Evolutionary conservation across 2,797 vertebrate species (phyloP).

Genomic region (Knipowitschia caucasica): DNA sequence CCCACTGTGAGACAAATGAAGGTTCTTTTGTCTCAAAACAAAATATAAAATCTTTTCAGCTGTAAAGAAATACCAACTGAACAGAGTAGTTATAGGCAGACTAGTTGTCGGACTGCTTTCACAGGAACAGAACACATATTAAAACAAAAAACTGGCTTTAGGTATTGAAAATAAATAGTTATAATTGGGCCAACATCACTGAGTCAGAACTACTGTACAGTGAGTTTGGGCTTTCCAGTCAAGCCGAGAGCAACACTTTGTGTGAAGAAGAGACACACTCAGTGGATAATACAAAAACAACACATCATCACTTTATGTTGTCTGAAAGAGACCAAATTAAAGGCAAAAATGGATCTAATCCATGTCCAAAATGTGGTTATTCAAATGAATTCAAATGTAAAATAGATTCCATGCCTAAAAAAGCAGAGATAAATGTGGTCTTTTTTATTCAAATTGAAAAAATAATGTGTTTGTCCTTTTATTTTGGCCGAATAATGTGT

Average conservation of each 20-base stretch:
- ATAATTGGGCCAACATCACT: not conserved
- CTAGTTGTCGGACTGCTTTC: not conserved
- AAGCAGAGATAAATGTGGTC: constrained; percentile 1
- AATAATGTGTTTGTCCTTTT: not conserved
- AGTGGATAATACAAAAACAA: constrained; percentile 20
- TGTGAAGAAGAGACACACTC: constrained; percentile 24
- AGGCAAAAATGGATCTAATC: constrained; percentile 17
- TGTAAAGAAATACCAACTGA: too few species aligned
- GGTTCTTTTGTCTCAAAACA: too few species aligned
- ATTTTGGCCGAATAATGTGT: not conserved
- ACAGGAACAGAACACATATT: too few species aligned
- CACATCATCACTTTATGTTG: constrained; percentile 20
- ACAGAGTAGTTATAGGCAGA: not conserved
- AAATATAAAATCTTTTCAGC: too few species aligned
- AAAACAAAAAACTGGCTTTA: not conserved
- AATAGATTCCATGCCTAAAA: not conserved
- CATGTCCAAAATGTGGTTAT: not conserved
- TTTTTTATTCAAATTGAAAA: not conserved
- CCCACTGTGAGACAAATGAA: too few species aligned
- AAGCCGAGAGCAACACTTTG: constrained; percentile 33
- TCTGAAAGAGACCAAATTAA: constrained; percentile 22
- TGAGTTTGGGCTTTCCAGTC: not conserved
- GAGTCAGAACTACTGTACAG: constrained; percentile 1
- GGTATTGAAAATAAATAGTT: not conserved
- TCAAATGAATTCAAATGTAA: not conserved